Evolutionary conservation across 1,140 invertebrate genomes (phyloP), one percentile per base, ranked within the genome.

Genomic region (Nasonia giraulti): DNA sequence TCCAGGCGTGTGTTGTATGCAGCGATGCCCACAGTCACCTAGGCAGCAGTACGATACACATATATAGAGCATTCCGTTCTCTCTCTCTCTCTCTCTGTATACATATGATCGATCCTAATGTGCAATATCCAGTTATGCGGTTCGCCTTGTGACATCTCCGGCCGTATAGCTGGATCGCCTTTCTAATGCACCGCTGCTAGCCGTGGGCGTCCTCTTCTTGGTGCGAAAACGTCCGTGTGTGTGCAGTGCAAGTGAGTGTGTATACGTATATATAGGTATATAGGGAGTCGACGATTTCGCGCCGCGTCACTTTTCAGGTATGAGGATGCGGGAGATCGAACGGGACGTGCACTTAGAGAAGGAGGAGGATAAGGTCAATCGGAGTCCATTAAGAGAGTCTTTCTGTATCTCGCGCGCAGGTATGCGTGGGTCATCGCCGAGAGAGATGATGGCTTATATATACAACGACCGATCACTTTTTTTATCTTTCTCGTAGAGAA

Each of bases 141-240:
- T 92, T 92, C 90, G 85, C 91, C 92, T 92, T 92, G 91, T 92
- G 91, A 90, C 90, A 91, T 92, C 91, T 91, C 90, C 88, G 77
- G 40, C 84, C 85, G 85, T 80, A 85, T 69, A 82, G 55, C 55
- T 27, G 27, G 55, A 62, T 62, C 66, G 87, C 91, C 91, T 92
- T 92, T 92, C 92, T 92, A 92, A 91, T 89, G 86, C 88, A 87
- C 86, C 86, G 86, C 78, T 33, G 55, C 12, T 50, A 62, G 55
- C 55, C 55, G 74, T 69, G 74, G 55, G 75, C 66, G 37, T 71
- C 55, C n/a, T 76, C 47, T 69, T 23, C 27, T 47, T 17, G n/a
- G 3, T 66, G 14, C 55, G 55, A 62, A 62, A 62, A n/a, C 6
- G 14, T 17, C 6, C 4, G 17, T n/a, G 55, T 62, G 55, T 14